Evolutionary conservation across 92 coral and sea anemone genomes (phyloP), one percentile per base, ranked within the genome.

Genomic region (Porites evermanni): DNA sequence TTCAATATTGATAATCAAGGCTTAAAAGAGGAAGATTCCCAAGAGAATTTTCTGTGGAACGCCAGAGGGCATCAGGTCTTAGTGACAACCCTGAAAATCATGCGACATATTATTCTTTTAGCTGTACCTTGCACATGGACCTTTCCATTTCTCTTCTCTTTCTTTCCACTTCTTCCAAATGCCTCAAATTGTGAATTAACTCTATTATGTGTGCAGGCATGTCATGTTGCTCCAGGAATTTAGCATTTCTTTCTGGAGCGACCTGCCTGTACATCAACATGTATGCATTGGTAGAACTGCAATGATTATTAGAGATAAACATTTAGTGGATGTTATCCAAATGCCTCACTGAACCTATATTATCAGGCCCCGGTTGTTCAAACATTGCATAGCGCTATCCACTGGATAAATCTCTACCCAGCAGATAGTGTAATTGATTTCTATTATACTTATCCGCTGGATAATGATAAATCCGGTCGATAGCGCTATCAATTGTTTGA

Each of bases 251-350:
- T n/a, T 80, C 90, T 3, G 87, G 75, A 21, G 76, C 86, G 6
- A 95, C 93, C 72, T 93, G 95, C n/a, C 99, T 95, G 78, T 97
- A 97, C 99, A 95, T 95, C 79, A 97, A 70, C 99, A 97, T 97
- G 90, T 97, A 97, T 26, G 99, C 99, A 84, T 97, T 97, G 50
- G 99, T 96, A 4, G 99, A 95, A 80, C 99, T 97, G 83, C 29
- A 65, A 79, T 53, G 47, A 18, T 20, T n/a, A 53, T 63, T 63
- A 20, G 7, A 16, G 54, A 74, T 47, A 74, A 74, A 53, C 18
- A 53, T 13, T 9, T 14, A 56, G 61, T 4, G 1, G 47, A 38
- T 38, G 47, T 4, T 38, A 38, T 38, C 47, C 47, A 38, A 38
- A 38, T 38, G 7, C 47, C 7, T 38, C 5, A 38, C 47, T 38